Conservation (phyloP, 2,888 invertebrate species). For the Nasonovia ribisnigri region DNA sequence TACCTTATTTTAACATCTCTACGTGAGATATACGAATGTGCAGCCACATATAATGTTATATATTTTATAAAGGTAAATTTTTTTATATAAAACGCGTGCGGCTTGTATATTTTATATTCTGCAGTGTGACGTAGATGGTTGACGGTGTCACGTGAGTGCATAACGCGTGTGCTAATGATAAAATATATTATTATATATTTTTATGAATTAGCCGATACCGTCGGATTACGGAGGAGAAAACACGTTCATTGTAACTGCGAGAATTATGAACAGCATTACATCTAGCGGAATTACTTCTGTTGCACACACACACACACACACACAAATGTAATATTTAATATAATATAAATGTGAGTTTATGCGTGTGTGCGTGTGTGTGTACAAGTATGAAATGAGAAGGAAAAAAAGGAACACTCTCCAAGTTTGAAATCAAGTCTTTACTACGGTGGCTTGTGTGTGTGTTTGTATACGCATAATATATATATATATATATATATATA, state of each 20-base stretch:
- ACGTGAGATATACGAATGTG: neutral
- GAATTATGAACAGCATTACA: neutral
- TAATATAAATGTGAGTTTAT: neutral
- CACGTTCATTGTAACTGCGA: neutral
- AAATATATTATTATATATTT: neutral
- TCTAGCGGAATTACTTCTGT: no score
- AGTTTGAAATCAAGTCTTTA: slow-evolving; percentile 51
- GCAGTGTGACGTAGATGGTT: neutral
- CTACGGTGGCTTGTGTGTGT: neutral
- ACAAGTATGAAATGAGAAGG: neutral
- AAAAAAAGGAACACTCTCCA: slow-evolving; percentile 24
- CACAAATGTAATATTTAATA: no score
- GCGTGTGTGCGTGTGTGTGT: neutral
- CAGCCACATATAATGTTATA: neutral
- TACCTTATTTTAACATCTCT: no score
- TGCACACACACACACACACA: neutral
- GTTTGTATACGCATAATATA: neutral
- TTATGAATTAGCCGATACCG: neutral
- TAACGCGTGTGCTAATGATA: slow-evolving; percentile 15
- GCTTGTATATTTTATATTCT: neutral
- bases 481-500: neutral
- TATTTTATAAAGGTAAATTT: neutral
- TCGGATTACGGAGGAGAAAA: neutral
- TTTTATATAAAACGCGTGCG: neutral
- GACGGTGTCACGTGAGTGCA: neutral